These are phyloP conservation scores for Rhadina sibilatrix DNA, from an alignment of 2,113 vertebrate species.

Conservation along the genomic window DNA sequence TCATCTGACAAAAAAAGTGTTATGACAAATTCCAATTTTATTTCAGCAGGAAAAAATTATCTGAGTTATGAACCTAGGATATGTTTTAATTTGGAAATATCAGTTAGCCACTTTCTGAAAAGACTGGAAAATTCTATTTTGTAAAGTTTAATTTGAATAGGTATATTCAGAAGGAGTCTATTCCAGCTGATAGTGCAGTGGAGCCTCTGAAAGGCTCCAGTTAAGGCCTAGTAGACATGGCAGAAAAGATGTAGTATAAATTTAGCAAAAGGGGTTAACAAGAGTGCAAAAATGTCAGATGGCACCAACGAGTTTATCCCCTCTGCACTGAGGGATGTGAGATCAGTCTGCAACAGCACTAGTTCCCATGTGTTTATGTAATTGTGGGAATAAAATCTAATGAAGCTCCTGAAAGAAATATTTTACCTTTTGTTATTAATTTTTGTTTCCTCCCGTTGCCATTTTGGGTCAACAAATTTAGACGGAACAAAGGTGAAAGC, in stretches of 20 bases:
- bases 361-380: background rate
- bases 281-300: background rate
- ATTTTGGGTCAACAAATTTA: background rate
- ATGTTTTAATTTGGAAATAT: slow-evolving; percentile 24
- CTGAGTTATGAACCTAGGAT: background rate
- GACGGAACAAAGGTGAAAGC: background rate
- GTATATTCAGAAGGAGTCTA: background rate
- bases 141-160: background rate
- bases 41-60: background rate
- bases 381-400: background rate
- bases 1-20: background rate
- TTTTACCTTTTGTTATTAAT: background rate
- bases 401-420: background rate
- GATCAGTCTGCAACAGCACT: background rate
- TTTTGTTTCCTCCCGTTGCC: background rate
- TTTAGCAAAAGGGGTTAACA: background rate
- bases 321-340: background rate
- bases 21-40: background rate
- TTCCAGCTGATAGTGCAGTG: background rate
- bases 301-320: background rate
- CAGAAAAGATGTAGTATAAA: background rate
- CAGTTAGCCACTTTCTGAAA: background rate
- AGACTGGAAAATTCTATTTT: background rate
- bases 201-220: background rate
- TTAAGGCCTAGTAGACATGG: background rate